Base-by-base conservation (phyloP, 2,113 vertebrate species). In the Microcebus lehilahytsara region DNA sequence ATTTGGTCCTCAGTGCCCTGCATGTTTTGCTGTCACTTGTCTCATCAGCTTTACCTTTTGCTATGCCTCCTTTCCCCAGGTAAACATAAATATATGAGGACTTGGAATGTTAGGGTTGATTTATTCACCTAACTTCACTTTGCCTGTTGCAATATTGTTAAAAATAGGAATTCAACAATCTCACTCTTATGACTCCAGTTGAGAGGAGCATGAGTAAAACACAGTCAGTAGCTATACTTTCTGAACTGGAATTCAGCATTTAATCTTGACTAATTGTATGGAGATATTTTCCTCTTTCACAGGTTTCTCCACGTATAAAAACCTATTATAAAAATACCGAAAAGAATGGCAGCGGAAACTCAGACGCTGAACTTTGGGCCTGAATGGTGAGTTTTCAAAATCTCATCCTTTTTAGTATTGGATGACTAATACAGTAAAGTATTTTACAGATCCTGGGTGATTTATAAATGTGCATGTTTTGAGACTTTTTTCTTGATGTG, bases 321-420 rank as follows among this genome's bases (percentile, higher is more conserved):
- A 3, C 97, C 97, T 97, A 3, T 97, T 98, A 88, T 89, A 92
- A 98, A 98, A 98, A 98, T 98, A 98, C 99, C 94, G 99, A 91
- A 98, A 98, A 98, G 99, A 98, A 99, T 99, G 99, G 99, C 99
- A 99, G 99, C 99, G 56, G 99, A 99, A 99, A 99, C 99, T 95
- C 99, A 99, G 98, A 99, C 99, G 95, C 99, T 99, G 98, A 99
- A 99, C 99, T 99, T 99, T 98, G 99, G 99, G 98, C 99, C 99
- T 98, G 99, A 99, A 99, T 99, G 99, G 99, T 99, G 98, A 99
- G 98, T 98, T 89, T 93, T 97, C 27, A 85, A 1, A 96, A 78
- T 88, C n/a, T 93, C 71, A n/a, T 92, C 42, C 10, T 93, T 3
- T 84, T 93, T 12, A 9, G 20, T 81, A 67, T 58, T 51, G 72